Conservation (phyloP, 2,113 vertebrate genomes). For the Chloebia gouldiae region DNA sequence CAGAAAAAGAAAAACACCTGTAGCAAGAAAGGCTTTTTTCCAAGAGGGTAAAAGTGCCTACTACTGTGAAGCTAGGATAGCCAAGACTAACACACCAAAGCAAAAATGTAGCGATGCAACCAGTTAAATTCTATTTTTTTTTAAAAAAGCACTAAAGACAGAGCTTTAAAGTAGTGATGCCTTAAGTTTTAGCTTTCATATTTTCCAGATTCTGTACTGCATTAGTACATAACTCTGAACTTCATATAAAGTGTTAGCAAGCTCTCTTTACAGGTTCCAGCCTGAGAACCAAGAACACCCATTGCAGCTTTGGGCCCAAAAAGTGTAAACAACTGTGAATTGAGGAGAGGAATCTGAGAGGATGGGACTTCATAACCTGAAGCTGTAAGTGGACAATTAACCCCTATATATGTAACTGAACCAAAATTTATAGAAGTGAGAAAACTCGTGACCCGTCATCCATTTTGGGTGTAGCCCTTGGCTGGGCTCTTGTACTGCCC, state of each 20-base stretch:
- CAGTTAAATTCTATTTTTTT: background rate
- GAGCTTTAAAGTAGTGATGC: background rate
- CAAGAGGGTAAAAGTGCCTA: background rate
- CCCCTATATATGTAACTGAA: no score
- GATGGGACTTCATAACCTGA: background rate
- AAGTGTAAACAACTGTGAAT: fast-evolving
- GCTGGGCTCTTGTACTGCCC: no score
- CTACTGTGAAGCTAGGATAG: background rate
- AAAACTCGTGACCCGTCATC: fast-evolving
- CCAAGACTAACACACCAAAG: background rate
- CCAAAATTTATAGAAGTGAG: no score
- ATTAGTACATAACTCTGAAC: background rate
- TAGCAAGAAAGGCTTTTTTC: constrained; percentile 29
- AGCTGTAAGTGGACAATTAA: background rate
- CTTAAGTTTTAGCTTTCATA: background rate
- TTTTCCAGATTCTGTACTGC: background rate
- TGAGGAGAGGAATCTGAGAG: background rate
- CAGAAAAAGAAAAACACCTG: constrained; percentile 70
- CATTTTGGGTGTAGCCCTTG: background rate
- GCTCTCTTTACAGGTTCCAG: background rate
- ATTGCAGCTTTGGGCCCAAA: background rate
- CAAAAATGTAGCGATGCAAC: background rate
- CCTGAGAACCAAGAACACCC: background rate
- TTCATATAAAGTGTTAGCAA: background rate
- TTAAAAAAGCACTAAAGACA: background rate